phyloP scores from a whole-genome alignment of 2,113 vertebrate species.

The Smithornis capensis region DNA sequence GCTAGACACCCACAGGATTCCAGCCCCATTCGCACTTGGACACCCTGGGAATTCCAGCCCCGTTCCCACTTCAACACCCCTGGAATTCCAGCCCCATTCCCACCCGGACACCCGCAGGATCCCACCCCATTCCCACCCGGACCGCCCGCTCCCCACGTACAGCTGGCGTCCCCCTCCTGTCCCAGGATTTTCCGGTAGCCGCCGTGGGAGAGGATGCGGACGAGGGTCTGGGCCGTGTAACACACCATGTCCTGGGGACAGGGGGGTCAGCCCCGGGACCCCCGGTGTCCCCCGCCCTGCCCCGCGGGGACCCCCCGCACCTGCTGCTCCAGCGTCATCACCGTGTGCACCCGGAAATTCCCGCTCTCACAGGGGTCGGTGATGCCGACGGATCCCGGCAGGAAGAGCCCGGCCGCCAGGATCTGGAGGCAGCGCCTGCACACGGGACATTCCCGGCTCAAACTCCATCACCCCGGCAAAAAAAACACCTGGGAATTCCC shows the following conservation, averaged over 20 bases:
- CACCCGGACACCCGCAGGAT: fast-evolving
- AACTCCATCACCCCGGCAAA: fast-evolving
- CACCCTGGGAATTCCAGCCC: background rate
- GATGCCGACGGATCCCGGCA: slow-evolving; percentile 94
- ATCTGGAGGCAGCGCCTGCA: slow-evolving; percentile 94
- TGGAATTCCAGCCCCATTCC: background rate
- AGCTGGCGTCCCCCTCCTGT: slow-evolving; percentile 93
- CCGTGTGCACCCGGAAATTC: slow-evolving; percentile 94
- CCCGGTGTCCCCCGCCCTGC: fast-evolving
- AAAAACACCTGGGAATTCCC: fast-evolving
- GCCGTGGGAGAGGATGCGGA: slow-evolving; percentile 92
- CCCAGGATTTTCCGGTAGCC: slow-evolving; percentile 95
- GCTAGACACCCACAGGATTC: background rate
- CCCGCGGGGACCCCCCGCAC: slow-evolving; percentile 24
- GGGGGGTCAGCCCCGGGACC: background rate
- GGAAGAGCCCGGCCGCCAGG: slow-evolving; percentile 92
- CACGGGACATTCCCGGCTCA: fast-evolving
- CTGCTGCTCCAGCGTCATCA: slow-evolving; percentile 98
- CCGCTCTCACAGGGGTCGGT: slow-evolving; percentile 97
- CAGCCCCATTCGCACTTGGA: too few relatives aligned
- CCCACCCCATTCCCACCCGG: slow-evolving; percentile 55
- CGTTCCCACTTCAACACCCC: background rate
- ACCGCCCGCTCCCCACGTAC: slow-evolving; percentile 73
- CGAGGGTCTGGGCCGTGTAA: slow-evolving; percentile 94
- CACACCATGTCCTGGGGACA: slow-evolving; percentile 90